Conservation (phyloP, 1,140 invertebrate genomes). For the Muscidifurax raptorellus region DNA sequence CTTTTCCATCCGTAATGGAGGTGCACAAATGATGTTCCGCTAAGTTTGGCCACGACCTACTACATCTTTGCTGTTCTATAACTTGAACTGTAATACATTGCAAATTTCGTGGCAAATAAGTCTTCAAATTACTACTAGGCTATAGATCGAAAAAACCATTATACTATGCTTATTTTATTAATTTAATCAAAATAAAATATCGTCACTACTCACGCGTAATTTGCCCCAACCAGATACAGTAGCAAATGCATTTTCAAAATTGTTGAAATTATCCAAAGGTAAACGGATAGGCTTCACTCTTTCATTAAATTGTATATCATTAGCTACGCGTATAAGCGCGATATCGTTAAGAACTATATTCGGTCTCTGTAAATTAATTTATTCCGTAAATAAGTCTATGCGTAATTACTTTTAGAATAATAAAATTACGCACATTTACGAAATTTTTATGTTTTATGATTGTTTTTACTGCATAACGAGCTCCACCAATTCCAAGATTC, state of each 20-base stretch:
- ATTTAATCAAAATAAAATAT: not conserved
- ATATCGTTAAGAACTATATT: not conserved
- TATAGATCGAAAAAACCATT: not conserved
- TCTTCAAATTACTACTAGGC: not conserved
- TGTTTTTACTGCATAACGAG: not conserved
- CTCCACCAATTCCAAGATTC: not conserved
- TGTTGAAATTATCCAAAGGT: not conserved
- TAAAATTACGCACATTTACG: not conserved
- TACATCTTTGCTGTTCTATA: not conserved
- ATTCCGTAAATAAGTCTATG: not conserved
- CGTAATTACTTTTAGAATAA: not conserved
- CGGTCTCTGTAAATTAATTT: not conserved
- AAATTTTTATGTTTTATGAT: not conserved
- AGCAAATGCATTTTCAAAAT: not conserved
- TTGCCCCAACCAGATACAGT: constrained; percentile 2
- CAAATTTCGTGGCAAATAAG: not conserved
- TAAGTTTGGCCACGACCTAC: not conserved
- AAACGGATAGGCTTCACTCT: not conserved
- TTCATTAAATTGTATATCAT: not conserved
- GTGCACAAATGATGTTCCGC: not conserved
- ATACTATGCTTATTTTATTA: not conserved
- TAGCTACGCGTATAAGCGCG: not conserved
- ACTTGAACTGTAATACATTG: not conserved
- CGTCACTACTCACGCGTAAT: not conserved
- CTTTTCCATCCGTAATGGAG: not conserved